phyloP scores from a whole-genome alignment of 2,888 invertebrate genomes.

The Strigamia crassipes region DNA sequence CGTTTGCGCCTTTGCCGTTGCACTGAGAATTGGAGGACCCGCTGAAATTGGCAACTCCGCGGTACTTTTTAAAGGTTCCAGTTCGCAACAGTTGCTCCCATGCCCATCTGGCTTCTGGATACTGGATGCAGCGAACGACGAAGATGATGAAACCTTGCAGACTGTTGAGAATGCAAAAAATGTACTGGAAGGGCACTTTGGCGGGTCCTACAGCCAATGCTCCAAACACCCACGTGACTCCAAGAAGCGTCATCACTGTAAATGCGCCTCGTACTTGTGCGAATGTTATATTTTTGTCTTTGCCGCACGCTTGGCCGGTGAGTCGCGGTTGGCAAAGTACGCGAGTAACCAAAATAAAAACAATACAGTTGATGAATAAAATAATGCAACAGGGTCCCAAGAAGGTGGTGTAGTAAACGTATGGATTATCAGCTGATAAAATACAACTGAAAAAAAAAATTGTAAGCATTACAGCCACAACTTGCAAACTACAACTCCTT shows the following conservation, averaged over 20 bases:
- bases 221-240: conserved; percentile 57
- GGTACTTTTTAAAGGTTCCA: conserved; percentile 51
- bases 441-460: conserved; percentile 58
- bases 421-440: conserved; percentile 57
- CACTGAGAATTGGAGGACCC: conserved; percentile 44
- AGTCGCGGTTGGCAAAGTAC: conserved; percentile 56
- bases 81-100: conserved; percentile 53
- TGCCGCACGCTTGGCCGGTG: conserved; percentile 50
- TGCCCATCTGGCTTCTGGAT: conserved; percentile 53
- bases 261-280: conserved; percentile 54
- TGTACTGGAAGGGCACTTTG: conserved; percentile 55
- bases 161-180: conserved; percentile 57
- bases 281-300: conserved; percentile 49
- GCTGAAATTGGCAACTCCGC: conserved; percentile 47
- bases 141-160: conserved; percentile 58
- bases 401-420: conserved; percentile 59
- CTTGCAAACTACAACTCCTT: too few relatives aligned
- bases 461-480: too few relatives aligned
- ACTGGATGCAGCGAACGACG: conserved; percentile 54
- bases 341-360: conserved; percentile 59
- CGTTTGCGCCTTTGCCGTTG: conserved; percentile 1
- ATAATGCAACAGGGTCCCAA: conserved; percentile 60
- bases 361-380: conserved; percentile 58
- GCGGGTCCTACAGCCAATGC: conserved; percentile 55
- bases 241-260: conserved; percentile 55